Conservation (phyloP, 1,140 invertebrate species). For the Aphidius gifuensis region DNA sequence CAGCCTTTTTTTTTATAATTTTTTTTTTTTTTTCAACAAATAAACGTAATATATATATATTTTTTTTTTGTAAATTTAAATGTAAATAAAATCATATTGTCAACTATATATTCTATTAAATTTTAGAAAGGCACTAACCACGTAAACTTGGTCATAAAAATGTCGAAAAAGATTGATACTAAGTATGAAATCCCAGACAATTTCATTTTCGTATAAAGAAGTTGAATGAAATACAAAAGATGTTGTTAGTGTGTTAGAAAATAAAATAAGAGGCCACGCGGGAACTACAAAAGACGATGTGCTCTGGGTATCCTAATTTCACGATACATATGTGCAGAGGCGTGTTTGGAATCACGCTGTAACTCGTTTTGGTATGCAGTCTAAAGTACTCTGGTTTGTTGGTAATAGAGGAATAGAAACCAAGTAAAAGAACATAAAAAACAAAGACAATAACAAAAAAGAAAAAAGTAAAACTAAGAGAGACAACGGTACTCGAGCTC, state of each 20-base stretch:
- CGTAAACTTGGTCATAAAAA: too few relatives aligned
- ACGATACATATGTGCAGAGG: conserved; percentile 51
- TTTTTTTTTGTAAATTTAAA: too few relatives aligned
- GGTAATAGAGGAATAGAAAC: not conserved
- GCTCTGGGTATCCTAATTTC: conserved; percentile 36
- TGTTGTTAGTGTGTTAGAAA: not conserved
- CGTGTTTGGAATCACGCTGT: conserved; percentile 9
- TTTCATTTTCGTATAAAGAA: too few relatives aligned
- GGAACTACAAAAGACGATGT: conserved; percentile 39
- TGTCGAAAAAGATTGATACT: too few relatives aligned
- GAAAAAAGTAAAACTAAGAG: conserved; percentile 24
- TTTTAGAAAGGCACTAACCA: too few relatives aligned
- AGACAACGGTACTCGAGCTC: conserved; percentile 29
- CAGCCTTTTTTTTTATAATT: too few relatives aligned
- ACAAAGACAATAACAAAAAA: conserved; percentile 14
- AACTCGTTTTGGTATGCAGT: conserved; percentile 34
- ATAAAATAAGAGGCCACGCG: conserved; percentile 27
- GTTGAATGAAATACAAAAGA: too few relatives aligned
- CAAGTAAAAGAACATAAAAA: conserved; percentile 24
- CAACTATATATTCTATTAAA: too few relatives aligned
- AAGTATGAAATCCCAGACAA: too few relatives aligned
- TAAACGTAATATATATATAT: too few relatives aligned
- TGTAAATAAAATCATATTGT: too few relatives aligned
- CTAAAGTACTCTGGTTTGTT: conserved; percentile 15
- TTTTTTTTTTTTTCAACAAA: too few relatives aligned